phyloP scores from a whole-genome alignment of 2,888 invertebrate species.

The Calliphora vomitoria region DNA sequence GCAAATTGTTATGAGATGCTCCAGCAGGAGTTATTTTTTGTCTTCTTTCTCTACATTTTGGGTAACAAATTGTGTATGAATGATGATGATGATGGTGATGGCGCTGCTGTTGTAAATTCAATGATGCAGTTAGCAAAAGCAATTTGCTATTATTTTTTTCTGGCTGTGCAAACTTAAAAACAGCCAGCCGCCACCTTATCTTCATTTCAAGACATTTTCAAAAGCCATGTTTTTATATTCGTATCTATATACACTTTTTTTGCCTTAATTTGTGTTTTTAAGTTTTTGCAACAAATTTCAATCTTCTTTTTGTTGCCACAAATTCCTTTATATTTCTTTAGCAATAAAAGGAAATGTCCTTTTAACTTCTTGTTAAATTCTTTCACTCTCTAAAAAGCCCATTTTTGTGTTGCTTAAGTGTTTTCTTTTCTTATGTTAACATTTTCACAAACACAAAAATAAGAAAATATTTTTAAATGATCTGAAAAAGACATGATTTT shows the following conservation, averaged over 20 bases:
- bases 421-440: constrained; percentile 58
- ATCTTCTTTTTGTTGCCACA: constrained; percentile 16
- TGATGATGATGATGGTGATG: constrained; percentile 57
- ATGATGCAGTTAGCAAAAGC: constrained; percentile 74
- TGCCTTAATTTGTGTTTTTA: constrained; percentile 39
- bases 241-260: too few species aligned
- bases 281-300: constrained; percentile 62
- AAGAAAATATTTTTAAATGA: constrained; percentile 67
- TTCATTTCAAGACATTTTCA: constrained; percentile 35
- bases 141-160: constrained; percentile 62
- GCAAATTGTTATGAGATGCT: constrained; percentile 50
- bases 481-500: constrained; percentile 50
- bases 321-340: constrained; percentile 58
- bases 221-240: constrained; percentile 39
- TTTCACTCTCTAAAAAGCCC: constrained; percentile 63
- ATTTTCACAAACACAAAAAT: constrained; percentile 16
- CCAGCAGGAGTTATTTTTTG: neutral
- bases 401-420: constrained; percentile 68
- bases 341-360: constrained; percentile 72
- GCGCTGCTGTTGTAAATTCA: constrained; percentile 74
- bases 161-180: neutral
- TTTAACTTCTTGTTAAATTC: constrained; percentile 66
- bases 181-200: constrained; percentile 14
- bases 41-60: constrained; percentile 21
- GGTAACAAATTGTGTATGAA: constrained; percentile 39